phyloP scores from a whole-genome alignment of 2,113 vertebrate genomes.

The Nyctibius bracteatus region DNA sequence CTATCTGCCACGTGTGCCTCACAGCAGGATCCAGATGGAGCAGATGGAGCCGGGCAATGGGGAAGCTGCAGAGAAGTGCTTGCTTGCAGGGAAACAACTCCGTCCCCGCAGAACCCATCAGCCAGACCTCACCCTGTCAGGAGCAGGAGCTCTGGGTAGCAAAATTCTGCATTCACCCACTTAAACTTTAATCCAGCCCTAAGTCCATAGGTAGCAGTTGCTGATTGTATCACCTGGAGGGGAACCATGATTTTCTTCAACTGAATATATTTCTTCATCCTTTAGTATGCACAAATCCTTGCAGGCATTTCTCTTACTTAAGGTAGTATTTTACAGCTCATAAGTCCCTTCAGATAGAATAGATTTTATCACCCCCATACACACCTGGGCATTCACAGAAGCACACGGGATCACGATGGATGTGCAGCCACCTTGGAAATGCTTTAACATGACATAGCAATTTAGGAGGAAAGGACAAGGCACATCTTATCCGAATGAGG shows the following conservation, averaged over 20 bases:
- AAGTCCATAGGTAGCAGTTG: neutral
- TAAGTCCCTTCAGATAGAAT: neutral
- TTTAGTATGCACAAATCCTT: neutral
- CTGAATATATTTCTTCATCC: neutral
- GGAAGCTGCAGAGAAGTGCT: neutral
- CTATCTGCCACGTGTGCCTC: rapidly evolving
- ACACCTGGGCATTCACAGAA: neutral
- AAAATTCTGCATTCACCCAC: neutral
- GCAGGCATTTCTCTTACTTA: neutral
- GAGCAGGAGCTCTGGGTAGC: neutral
- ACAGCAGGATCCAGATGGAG: rapidly evolving
- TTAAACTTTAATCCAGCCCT: neutral
- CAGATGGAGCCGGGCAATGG: neutral
- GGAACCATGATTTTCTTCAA: neutral
- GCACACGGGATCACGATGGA: neutral
- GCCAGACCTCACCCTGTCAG: neutral
- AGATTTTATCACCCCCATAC: neutral
- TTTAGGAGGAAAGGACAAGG: neutral
- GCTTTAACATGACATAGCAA: neutral
- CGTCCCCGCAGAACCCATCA: neutral
- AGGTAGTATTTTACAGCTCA: neutral
- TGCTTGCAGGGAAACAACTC: neutral
- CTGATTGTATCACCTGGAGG: neutral
- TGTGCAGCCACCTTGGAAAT: neutral
- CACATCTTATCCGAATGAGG: neutral